Evolutionary conservation across 2,888 invertebrate genomes (phyloP).

Genomic region (Phymatocera aterrima): DNA sequence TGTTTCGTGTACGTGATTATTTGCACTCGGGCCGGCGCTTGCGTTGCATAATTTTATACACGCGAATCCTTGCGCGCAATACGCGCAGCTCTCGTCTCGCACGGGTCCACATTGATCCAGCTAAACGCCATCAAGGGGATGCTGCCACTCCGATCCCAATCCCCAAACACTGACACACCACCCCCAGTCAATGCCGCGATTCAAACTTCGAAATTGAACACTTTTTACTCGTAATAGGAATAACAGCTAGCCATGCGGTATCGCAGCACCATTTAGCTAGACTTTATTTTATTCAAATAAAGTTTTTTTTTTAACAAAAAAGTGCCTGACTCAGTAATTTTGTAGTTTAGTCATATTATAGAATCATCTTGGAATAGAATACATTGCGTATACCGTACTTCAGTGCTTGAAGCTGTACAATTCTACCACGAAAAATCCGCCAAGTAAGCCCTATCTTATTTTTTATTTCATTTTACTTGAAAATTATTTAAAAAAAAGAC

Average conservation of each 20-base stretch:
- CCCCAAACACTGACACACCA: constrained; percentile 61
- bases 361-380: not conserved
- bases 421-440: constrained; percentile 20
- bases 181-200: constrained; percentile 65
- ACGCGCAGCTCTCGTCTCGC: constrained; percentile 56
- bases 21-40: not conserved
- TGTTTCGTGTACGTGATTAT: not conserved
- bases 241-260: constrained; percentile 63
- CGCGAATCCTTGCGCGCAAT: constrained; percentile 55
- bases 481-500: not conserved
- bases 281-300: constrained; percentile 47
- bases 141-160: constrained; percentile 64
- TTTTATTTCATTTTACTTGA: not conserved
- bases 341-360: constrained; percentile 33
- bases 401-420: constrained; percentile 27
- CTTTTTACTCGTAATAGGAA: constrained; percentile 56
- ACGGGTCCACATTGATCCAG: constrained; percentile 67
- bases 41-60: not conserved
- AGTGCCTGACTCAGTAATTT: constrained; percentile 44
- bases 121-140: constrained; percentile 63
- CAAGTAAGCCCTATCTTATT: constrained; percentile 23
- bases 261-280: constrained; percentile 60
- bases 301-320: constrained; percentile 28
- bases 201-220: constrained; percentile 60
- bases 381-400: constrained; percentile 11